Base-by-base conservation (phyloP, 2,888 invertebrate genomes). In the Dilophus febrilis region DNA sequence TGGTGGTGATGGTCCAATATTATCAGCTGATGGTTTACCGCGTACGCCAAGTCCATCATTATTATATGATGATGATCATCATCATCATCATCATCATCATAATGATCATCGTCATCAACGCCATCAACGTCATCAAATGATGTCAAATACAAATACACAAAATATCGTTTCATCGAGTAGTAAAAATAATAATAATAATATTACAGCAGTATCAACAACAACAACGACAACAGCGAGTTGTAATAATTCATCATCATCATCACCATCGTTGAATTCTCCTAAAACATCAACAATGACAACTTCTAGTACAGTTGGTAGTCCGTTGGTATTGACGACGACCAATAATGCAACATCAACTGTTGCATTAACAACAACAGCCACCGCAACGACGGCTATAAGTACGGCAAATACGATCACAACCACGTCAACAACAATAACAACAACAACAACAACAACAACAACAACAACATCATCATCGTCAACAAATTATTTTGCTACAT, bases 381-480 rank as follows among this genome's bases (percentile, higher is more conserved):
- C 31, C 47, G 53, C 12, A 55, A 51, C n/a, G 53, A 55, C 18
- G 53, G 57, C 31, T 54, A 55, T 12, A 57, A 59, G 22, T 8
- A 54, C 53, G 16, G 52, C 57, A 19, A 53, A 62, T 12, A 61
- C 60, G 31, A 60, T 57, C 4, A 59, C 4, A 6, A 59, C 4
- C 67, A 68, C 33, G 68, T 66, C 43, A 56, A 55, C 37, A 51
- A 57, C 16, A n/a, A n/a, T 70, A 43, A 72, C 71, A 14, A 72
- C 72, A 2, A 71, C 14, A 11, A 14, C 14, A 13, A 4, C 33
- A 17, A 4, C 33, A 33, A 4, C 19, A 18, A 19, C 35, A 33
- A 6, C 22, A 22, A 6, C 22, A 6, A 6, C 22, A 22, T 22
- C 22, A 22, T 22, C 22, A 22, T 4, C 22, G 8, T 4, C 22